These are phyloP conservation scores for Anthophora plumipes DNA, from an alignment of 2,888 invertebrate genomes.

Conservation along the genomic window DNA sequence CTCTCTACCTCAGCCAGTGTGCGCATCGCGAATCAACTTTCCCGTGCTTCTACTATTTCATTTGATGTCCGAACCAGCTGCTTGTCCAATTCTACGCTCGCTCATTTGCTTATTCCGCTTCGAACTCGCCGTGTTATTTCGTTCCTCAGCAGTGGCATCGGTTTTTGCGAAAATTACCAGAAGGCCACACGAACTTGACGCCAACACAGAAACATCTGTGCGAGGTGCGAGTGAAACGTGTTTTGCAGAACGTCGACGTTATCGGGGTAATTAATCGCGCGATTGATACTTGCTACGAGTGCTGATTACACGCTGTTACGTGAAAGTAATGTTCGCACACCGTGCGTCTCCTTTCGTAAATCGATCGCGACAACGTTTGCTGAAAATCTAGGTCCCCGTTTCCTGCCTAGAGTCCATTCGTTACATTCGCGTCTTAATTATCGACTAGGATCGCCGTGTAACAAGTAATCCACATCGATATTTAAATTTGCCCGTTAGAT, in stretches of 20 bases:
- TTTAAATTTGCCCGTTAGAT: neutral
- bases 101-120: constrained; percentile 49
- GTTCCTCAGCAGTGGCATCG: neutral
- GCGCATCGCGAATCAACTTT: constrained; percentile 28
- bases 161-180: constrained; percentile 38
- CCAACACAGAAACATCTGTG: constrained; percentile 39
- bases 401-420: neutral
- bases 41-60: constrained; percentile 59
- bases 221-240: constrained; percentile 39
- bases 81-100: constrained; percentile 60
- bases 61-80: constrained; percentile 79
- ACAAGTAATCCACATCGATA: too few species aligned
- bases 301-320: constrained; percentile 44
- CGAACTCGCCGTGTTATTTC: constrained; percentile 43
- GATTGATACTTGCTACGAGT: constrained; percentile 46
- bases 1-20: constrained; percentile 46
- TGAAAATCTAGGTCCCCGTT: constrained; percentile 43
- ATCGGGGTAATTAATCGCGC: constrained; percentile 58
- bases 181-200: constrained; percentile 21
- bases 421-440: neutral
- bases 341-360: constrained; percentile 7
- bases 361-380: neutral
- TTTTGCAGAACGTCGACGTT: constrained; percentile 30
- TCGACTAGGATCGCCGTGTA: neutral
- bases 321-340: constrained; percentile 51